Evolutionary conservation across 2,113 vertebrate genomes (phyloP).

Genomic region (Nibea albiflora): DNA sequence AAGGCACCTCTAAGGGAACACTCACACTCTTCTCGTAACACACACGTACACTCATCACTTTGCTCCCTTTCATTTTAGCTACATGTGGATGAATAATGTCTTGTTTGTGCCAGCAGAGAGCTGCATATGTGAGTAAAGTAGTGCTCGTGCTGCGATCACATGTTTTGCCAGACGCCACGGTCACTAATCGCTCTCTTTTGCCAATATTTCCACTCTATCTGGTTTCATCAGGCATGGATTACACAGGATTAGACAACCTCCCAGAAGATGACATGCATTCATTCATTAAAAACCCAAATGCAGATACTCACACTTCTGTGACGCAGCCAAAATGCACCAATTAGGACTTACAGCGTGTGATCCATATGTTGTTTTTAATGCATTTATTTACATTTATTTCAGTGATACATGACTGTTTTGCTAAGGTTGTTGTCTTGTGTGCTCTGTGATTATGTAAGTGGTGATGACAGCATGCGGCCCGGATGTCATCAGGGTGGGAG

Average conservation of each 20-base stretch:
- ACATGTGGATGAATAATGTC: constrained; percentile 19
- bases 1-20: not conserved
- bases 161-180: constrained; percentile 75
- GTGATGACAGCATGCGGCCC: constrained; percentile 3
- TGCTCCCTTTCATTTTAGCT: not conserved
- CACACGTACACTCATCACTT: not conserved
- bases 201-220: constrained; percentile 81
- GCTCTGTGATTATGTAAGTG: constrained; percentile 38
- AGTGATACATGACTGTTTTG: not conserved
- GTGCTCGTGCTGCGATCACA: constrained; percentile 71
- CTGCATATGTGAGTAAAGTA: constrained; percentile 65
- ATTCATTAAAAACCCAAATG: constrained; percentile 77
- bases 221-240: constrained; percentile 83
- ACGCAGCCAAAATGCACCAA: constrained; percentile 38
- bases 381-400: not conserved
- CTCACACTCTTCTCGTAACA: not conserved
- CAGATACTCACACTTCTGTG: constrained; percentile 39
- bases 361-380: not conserved
- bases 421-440: constrained; percentile 4
- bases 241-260: constrained; percentile 80
- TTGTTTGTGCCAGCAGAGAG: constrained; percentile 35
- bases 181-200: constrained; percentile 79
- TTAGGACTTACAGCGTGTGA: not conserved
- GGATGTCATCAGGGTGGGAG: constrained; percentile 32
- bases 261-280: constrained; percentile 73